Conservation (phyloP, 23 tunicate genomes). For the Clavelina lepadiformis region DNA sequence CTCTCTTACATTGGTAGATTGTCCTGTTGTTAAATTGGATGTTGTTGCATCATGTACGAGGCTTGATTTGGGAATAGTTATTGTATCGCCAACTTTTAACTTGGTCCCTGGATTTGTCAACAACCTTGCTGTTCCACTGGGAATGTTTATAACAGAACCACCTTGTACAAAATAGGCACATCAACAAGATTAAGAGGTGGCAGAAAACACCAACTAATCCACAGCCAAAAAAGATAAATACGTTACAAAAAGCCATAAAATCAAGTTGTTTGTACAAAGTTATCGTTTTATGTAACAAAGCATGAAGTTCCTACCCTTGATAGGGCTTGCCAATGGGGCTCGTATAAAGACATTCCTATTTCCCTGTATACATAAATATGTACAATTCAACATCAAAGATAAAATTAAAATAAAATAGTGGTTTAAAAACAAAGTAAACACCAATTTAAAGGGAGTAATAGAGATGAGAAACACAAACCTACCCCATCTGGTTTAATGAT, state of each 20-base stretch:
- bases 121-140: slow-evolving; percentile 12
- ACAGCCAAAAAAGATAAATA: not conserved
- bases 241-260: too few species aligned
- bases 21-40: not conserved
- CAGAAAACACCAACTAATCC: too few species aligned
- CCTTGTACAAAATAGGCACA: not conserved
- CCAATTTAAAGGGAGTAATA: not conserved
- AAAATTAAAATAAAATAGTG: slow-evolving; percentile 3
- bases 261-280: not conserved
- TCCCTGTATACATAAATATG: slow-evolving; percentile 2
- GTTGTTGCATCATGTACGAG: slow-evolving; percentile 1
- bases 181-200: too few species aligned
- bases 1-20: too few species aligned
- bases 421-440: not conserved
- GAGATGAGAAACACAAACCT: not conserved
- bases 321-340: slow-evolving; percentile 37
- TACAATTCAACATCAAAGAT: not conserved
- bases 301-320: slow-evolving; percentile 32
- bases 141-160: slow-evolving; percentile 20
- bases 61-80: slow-evolving; percentile 45
- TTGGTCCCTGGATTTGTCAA: slow-evolving; percentile 21
- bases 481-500: slow-evolving; percentile 25
- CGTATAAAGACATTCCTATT: slow-evolving; percentile 22
- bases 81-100: slow-evolving; percentile 89
- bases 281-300: not conserved